Percentiles rank a stretch among this genome's conserved stretches.
These are phyloP conservation scores for Xenopus tropicalis DNA, from an alignment of 2,113 vertebrate genomes.

Conservation along the genomic window DNA sequence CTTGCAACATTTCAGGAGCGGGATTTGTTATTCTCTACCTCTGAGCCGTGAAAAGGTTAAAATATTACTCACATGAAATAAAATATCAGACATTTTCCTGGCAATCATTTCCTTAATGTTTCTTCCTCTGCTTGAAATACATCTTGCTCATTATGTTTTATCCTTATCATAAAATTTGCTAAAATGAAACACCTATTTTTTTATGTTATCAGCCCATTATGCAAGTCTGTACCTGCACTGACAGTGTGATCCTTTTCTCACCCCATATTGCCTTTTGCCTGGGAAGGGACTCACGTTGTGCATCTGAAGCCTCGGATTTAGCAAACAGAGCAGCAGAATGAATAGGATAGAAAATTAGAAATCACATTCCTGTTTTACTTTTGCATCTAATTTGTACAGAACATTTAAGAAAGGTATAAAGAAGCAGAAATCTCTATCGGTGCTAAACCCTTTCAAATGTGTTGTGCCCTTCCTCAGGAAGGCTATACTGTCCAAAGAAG, in stretches of 20 bases:
- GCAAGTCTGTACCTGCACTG: conserved; percentile 93
- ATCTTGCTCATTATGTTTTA: conserved; percentile 76
- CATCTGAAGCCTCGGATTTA: conserved; percentile 63
- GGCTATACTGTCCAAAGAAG: too few species aligned
- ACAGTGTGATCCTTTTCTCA: conserved; percentile 87
- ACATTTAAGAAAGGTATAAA: neutral
- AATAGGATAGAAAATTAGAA: conserved; percentile 46
- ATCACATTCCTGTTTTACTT: neutral
- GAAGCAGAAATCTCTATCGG: neutral
- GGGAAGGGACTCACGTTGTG: conserved; percentile 68
- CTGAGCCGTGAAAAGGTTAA: too few species aligned
- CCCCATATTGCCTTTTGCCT: conserved; percentile 93
- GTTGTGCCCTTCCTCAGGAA: neutral
- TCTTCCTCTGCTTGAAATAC: conserved; percentile 81
- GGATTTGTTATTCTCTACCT: too few species aligned
- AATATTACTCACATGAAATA: too few species aligned
- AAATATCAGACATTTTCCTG: too few species aligned
- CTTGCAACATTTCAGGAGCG: too few species aligned
- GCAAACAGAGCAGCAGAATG: conserved; percentile 65
- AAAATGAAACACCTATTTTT: conserved; percentile 76
- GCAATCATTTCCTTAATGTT: conserved; percentile 67
- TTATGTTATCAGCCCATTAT: conserved; percentile 74
- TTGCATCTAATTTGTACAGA: neutral
- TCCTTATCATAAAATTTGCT: conserved; percentile 80
- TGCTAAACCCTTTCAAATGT: neutral